Percentiles rank a stretch among this genome's conserved stretches.
These are phyloP conservation scores for Hippopotamyrus pictus DNA, from an alignment of 2,797 vertebrate species.

Conservation along the genomic window DNA sequence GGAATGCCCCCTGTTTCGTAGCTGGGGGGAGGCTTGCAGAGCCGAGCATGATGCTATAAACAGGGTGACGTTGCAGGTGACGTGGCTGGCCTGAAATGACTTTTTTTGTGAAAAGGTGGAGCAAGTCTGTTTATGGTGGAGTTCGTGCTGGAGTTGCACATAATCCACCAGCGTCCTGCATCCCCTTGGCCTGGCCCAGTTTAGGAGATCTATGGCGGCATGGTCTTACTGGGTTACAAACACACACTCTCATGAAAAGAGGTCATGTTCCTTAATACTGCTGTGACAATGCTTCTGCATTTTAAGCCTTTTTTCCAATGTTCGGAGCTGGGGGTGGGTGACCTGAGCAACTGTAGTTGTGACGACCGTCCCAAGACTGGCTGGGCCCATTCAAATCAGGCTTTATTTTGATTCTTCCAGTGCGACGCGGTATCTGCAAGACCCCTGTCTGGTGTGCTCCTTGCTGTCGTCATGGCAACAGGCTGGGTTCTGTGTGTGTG, in stretches of 20 bases:
- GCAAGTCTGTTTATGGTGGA: not conserved
- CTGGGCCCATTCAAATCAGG: not conserved
- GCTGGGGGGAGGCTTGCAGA: not conserved
- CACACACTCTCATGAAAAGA: not conserved
- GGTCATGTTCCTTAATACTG: not conserved
- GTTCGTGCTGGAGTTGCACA: not conserved
- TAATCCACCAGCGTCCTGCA: not conserved
- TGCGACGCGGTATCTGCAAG: not conserved
- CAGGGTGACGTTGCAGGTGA: not conserved
- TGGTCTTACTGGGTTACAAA: not conserved
- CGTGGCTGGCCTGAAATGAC: not conserved
- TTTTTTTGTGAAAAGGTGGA: not conserved
- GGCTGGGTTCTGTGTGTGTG: not conserved
- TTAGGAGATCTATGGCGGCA: not conserved
- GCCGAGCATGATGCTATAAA: not conserved
- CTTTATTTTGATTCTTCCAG: slow-evolving; percentile 1
- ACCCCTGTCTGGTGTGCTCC: slow-evolving; percentile 2
- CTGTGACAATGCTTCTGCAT: not conserved
- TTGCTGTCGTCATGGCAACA: slow-evolving; percentile 20
- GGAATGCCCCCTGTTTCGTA: not conserved
- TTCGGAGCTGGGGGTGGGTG: not conserved
- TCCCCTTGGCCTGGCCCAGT: not conserved
- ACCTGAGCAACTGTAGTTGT: not conserved
- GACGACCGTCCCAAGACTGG: not conserved
- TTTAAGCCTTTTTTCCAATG: not conserved